Conservation (phyloP, 2,113 vertebrate genomes). For the Neogobius melanostomus region DNA sequence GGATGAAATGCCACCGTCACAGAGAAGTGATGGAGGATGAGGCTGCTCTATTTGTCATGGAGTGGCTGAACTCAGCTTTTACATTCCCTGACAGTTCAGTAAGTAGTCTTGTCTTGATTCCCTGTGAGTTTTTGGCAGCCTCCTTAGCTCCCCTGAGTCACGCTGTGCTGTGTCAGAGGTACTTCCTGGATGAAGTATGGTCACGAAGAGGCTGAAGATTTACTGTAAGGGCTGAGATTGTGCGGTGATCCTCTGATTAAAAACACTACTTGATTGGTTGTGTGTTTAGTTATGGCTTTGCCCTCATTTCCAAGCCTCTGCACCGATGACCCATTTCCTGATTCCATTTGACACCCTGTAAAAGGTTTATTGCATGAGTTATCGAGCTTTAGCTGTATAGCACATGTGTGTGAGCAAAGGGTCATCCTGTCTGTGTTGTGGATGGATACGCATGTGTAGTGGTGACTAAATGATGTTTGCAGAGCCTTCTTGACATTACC, state of each 20-base stretch:
- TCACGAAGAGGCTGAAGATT: slow-evolving; percentile 20
- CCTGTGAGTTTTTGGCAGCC: slow-evolving; percentile 44
- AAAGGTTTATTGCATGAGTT: slow-evolving; percentile 25
- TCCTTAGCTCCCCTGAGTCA: slow-evolving; percentile 45
- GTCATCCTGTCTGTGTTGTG: slow-evolving; percentile 11
- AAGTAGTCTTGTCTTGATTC: slow-evolving; percentile 52
- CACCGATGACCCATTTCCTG: slow-evolving; percentile 34
- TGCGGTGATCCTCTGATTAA: slow-evolving; percentile 25
- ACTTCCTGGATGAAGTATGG: slow-evolving; percentile 40
- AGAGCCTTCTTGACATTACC: slow-evolving; percentile 35
- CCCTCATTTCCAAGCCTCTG: slow-evolving; percentile 33
- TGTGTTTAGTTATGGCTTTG: slow-evolving; percentile 26
- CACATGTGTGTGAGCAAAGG: slow-evolving; percentile 12
- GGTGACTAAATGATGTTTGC: slow-evolving; percentile 42
- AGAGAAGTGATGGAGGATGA: slow-evolving; percentile 15
- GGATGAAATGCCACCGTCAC: neutral
- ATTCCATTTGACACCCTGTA: slow-evolving; percentile 12
- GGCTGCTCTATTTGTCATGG: slow-evolving; percentile 24
- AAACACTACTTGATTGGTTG: slow-evolving; percentile 18
- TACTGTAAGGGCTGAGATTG: neutral
- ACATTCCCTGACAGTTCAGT: slow-evolving; percentile 48
- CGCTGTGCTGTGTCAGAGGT: slow-evolving; percentile 58
- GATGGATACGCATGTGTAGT: neutral
- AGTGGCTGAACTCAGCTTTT: slow-evolving; percentile 46
- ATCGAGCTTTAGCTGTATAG: slow-evolving; percentile 4